phyloP scores from a whole-genome alignment of 2,113 vertebrate genomes.

The Spheniscus mendiculus region DNA sequence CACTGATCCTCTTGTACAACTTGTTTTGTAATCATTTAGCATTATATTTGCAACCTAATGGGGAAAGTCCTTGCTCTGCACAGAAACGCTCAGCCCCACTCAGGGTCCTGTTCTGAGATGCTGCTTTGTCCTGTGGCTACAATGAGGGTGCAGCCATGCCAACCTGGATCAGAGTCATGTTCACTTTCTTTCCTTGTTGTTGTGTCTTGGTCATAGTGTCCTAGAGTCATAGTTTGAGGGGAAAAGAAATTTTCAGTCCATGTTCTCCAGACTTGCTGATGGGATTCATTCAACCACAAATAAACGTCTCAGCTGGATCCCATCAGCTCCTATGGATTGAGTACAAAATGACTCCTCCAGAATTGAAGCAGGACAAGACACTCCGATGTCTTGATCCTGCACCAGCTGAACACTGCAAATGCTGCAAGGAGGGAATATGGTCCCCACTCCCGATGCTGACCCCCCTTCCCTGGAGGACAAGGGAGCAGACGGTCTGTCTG shows the following conservation, averaged over 20 bases:
- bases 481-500: background rate
- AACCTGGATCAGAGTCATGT: background rate
- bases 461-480: background rate
- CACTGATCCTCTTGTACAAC: background rate
- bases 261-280: background rate
- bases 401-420: background rate
- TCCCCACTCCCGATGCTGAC: background rate
- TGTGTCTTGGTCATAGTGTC: background rate
- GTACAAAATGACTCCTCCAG: background rate
- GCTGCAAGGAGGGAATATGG: background rate
- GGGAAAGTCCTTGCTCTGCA: background rate
- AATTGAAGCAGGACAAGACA: background rate
- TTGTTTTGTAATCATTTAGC: background rate
- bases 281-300: background rate
- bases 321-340: background rate
- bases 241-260: background rate
- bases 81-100: background rate
- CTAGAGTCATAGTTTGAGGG: background rate
- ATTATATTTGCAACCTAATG: background rate
- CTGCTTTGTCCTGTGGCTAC: background rate
- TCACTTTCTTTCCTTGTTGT: background rate
- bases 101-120: background rate
- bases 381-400: background rate
- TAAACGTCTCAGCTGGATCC: background rate
- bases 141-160: background rate